A percentile compares a stretch with the other conserved stretches of the same genome.
phyloP scores from a whole-genome alignment of 2,797 vertebrate species.

The Leuciscus waleckii region DNA sequence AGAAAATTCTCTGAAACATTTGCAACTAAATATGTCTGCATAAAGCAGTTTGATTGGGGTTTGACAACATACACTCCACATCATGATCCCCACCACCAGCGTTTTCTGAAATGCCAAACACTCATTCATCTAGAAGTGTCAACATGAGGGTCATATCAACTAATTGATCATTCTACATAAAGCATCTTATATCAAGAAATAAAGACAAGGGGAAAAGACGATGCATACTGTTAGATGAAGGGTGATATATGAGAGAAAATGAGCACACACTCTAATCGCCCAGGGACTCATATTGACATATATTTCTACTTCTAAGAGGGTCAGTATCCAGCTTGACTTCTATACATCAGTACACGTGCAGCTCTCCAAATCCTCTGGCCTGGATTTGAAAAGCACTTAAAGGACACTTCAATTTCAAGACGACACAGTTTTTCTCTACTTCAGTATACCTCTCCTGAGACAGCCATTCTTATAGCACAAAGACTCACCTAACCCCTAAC shows the following conservation, averaged over 20 bases:
- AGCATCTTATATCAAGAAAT: background rate
- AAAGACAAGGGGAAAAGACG: background rate
- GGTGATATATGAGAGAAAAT: background rate
- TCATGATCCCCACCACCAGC: slow-evolving; percentile 1
- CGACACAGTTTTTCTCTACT: slow-evolving; percentile 21
- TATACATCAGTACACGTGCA: slow-evolving; percentile 23
- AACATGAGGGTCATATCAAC: background rate
- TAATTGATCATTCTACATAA: background rate
- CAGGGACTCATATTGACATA: background rate
- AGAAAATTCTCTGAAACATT: background rate
- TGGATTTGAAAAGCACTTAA: slow-evolving; percentile 37
- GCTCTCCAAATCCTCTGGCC: slow-evolving; percentile 17
- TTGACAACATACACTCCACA: slow-evolving; percentile 10
- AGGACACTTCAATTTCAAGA: slow-evolving; percentile 53
- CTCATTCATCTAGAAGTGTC: background rate
- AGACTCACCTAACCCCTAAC: slow-evolving; percentile 10
- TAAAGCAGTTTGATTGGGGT: slow-evolving; percentile 1
- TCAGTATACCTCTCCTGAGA: slow-evolving; percentile 8
- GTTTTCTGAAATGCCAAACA: background rate
- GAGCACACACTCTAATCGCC: background rate
- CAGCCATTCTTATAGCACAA: background rate
- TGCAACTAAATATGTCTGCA: slow-evolving; percentile 18
- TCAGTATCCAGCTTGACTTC: slow-evolving; percentile 22
- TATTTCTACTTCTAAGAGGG: slow-evolving; percentile 19
- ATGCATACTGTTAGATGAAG: background rate